phyloP scores from a whole-genome alignment of 2,797 vertebrate genomes.

The Avahi laniger region DNA sequence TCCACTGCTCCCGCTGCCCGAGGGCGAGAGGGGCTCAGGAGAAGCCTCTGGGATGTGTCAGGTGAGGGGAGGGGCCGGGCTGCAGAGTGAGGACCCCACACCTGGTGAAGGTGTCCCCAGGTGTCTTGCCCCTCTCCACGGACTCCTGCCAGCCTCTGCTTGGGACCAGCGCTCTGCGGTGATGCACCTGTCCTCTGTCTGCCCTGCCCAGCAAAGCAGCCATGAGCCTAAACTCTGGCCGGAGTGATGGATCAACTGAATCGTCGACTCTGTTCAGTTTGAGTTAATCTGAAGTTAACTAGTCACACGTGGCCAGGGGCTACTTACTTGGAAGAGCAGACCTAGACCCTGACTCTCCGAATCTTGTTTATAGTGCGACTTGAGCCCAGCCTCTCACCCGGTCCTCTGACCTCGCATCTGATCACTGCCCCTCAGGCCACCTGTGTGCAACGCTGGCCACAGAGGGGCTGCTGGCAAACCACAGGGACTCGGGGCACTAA shows the following conservation, averaged over 20 bases:
- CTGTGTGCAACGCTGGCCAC: rapidly evolving
- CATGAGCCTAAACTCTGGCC: too few species aligned
- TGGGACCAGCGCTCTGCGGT: background rate
- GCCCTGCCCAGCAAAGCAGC: background rate
- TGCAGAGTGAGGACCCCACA: background rate
- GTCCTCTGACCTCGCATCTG: background rate
- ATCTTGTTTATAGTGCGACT: rapidly evolving
- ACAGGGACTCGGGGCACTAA: rapidly evolving
- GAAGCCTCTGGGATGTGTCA: too few species aligned
- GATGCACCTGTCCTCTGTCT: rapidly evolving
- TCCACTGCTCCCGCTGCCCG: too few species aligned
- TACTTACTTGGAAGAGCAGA: rapidly evolving
- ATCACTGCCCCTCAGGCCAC: rapidly evolving
- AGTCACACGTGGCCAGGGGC: rapidly evolving
- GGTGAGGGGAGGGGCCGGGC: background rate
- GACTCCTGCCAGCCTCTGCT: background rate
- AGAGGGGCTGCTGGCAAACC: rapidly evolving
- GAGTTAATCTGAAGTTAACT: background rate
- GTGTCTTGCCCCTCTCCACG: background rate
- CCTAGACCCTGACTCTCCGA: rapidly evolving
- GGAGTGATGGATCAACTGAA: rapidly evolving
- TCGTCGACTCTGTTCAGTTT: too few species aligned
- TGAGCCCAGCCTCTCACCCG: rapidly evolving
- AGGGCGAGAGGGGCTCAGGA: rapidly evolving
- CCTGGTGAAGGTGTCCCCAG: background rate